Evolutionary conservation across 2,888 invertebrate species (phyloP).

Genomic region (Synergus laeviventris): DNA sequence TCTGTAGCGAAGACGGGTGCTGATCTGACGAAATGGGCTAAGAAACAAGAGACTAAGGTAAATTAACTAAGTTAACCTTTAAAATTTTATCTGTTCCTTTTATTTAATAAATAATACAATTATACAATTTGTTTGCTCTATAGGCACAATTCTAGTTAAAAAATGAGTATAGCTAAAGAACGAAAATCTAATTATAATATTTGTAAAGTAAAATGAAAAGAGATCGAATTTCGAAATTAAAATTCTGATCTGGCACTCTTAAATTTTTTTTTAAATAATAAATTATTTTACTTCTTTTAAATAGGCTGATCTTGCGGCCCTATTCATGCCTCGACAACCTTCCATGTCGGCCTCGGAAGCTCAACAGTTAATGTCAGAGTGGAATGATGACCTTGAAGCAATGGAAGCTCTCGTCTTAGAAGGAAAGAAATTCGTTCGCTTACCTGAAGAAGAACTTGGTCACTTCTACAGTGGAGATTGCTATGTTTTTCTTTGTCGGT

Average conservation of each 20-base stretch:
- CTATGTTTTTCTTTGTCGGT: constrained; percentile 98
- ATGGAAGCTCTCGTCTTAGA: constrained; percentile 99
- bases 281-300: constrained; percentile 59
- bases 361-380: constrained; percentile 92
- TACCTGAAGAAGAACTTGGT: constrained; percentile 96
- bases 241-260: neutral
- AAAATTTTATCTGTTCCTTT: too few species aligned
- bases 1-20: constrained; percentile 97
- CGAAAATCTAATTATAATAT: too few species aligned
- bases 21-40: constrained; percentile 94
- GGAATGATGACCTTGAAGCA: constrained; percentile 98
- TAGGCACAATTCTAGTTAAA: too few species aligned
- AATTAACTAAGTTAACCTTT: neutral
- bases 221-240: neutral
- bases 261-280: neutral
- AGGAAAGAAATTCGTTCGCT: constrained; percentile 96
- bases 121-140: too few species aligned
- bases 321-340: constrained; percentile 96
- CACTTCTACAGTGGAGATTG: constrained; percentile 96
- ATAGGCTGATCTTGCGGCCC: constrained; percentile 93
- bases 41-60: constrained; percentile 89
- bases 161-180: too few species aligned
- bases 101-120: too few species aligned
- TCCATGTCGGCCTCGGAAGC: constrained; percentile 91
- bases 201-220: too few species aligned